Base-by-base conservation (phyloP, 1,140 invertebrate genomes). In the Steinernema feltiae region DNA sequence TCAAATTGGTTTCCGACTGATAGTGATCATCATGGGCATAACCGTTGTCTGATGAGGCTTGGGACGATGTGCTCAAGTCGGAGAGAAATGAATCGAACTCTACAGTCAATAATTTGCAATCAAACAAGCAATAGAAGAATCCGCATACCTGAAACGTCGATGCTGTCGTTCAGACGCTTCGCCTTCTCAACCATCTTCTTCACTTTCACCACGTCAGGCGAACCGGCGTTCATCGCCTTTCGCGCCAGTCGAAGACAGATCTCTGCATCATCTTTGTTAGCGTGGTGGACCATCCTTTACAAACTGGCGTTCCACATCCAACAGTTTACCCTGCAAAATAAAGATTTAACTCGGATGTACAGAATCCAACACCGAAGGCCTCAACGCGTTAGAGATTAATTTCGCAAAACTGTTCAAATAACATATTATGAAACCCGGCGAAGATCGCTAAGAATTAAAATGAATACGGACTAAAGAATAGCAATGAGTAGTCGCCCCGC, bases 11-110 rank as follows among this genome's bases (percentile, higher is more conserved):
- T 7, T 32, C 53, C 18, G 76, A 72, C 7, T 84, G 83, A 69
- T 84, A 85, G 48, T 84, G 81, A 74, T 84, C 82, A 63, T 84
- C 83, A 70, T 84, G 82, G 7, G 82, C 77, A 77, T 84, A 84
- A 75, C 83, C 85, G n/a, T 84, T 82, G 48, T 83, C 76, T 30
- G 82, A 70, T n/a, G 76, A 35, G 32, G 72, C 30, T 12, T 70
- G 73, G 0, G 72, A 71, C 15, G 78, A 78, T 21, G 73, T 46
- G 48, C 71, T 73, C 17, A 32, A 32, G 46, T 79, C 31, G 21
- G 78, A 69, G 73, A 81, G 30, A 29, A 53, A n/a, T 18, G 79
- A 27, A 30, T 27, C 30, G 29, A 53, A 32, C n/a, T 63, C 24
- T 80, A 48, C 31, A 70, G 30, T n/a, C n/a, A 53, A 17, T 46